Conservation (phyloP, 2,888 invertebrate species). For the Pyrrhosoma nymphula region DNA sequence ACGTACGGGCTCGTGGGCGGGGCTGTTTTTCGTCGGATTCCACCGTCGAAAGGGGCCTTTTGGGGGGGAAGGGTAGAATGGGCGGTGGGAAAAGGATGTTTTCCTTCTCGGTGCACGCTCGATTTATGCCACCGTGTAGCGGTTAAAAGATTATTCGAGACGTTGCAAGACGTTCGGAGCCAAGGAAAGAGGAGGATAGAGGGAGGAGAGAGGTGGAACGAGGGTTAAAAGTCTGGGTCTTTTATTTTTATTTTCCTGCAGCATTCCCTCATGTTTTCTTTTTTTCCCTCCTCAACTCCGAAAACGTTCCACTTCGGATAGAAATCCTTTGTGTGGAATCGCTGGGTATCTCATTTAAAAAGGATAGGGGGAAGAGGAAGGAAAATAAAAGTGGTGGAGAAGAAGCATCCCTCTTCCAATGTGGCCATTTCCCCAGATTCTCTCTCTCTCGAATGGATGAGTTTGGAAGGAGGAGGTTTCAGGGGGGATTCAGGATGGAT, state of each 20-base stretch:
- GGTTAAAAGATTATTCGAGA: slow-evolving; percentile 40
- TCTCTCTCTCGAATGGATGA: background rate
- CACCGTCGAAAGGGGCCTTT: background rate
- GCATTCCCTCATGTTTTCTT: background rate
- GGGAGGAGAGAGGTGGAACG: background rate
- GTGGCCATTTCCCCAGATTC: background rate
- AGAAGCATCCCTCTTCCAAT: background rate
- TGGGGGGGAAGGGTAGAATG: background rate
- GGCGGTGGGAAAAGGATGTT: background rate
- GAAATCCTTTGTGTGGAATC: slow-evolving; percentile 24
- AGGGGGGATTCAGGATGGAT: background rate
- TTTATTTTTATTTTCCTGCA: background rate
- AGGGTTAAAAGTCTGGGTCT: background rate
- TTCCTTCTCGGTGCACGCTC: slow-evolving; percentile 51
- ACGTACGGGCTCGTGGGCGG: background rate
- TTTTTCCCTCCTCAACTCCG: background rate
- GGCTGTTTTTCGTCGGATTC: slow-evolving; percentile 20
- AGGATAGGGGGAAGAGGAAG: background rate
- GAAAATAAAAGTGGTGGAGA: background rate
- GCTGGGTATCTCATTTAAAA: background rate
- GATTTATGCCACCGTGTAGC: slow-evolving; percentile 38
- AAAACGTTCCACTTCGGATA: background rate
- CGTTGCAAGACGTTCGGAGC: background rate
- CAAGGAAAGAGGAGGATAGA: background rate
- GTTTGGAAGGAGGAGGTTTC: background rate